Evolutionary conservation across 2,113 vertebrate species (phyloP), one percentile per base, ranked within the genome.

Genomic region (Sylvietta virens): DNA sequence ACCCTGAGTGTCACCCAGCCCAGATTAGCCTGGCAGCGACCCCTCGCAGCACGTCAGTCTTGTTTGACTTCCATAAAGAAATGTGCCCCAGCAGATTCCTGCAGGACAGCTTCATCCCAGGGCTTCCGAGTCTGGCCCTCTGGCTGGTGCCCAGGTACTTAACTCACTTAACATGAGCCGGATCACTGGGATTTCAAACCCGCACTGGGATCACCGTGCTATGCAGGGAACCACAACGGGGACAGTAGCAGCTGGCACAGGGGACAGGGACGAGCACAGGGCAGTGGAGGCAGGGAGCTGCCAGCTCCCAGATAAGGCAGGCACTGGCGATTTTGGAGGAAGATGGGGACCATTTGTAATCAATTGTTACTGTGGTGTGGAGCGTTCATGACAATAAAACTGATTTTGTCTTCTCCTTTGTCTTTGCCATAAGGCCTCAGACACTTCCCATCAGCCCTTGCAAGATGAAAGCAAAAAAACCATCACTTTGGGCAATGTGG

Each of bases 261-360:
- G 37, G 57, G 28, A 57, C 45, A 45, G 60, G 70, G 17, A 57
- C 45, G 40, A 60, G 80, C 14, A 80, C 37, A 9, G 3, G 28
- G 62, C 48, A 44, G 8, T 0, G 23, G 54, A 31, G 61, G 69
- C 65, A 78, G 26, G 27, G 30, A 80, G 64, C 57, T 42, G 67
- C n/a, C 82, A 58, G 0, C 54, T 18, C 76, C 0, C 3, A 60
- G 26, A n/a, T 4, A 31, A 1, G 0, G 6, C 37, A 73, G 58
- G 39, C 13, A 21, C 50, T 0, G 8, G 45, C 17, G 82, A 20
- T 42, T 81, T 11, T 50, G 67, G 39, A 83, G 26, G 24, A 40
- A 57, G 26, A 65, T 9, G 14, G 40, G 13, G 11, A 86, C 54
- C 8, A 19, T 40, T 28, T 51, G 51, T 26, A 33, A 73, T 27